These are phyloP conservation scores for Drosophila eugracilis DNA, from an alignment of 1,140 invertebrate species.

Conservation along the genomic window DNA sequence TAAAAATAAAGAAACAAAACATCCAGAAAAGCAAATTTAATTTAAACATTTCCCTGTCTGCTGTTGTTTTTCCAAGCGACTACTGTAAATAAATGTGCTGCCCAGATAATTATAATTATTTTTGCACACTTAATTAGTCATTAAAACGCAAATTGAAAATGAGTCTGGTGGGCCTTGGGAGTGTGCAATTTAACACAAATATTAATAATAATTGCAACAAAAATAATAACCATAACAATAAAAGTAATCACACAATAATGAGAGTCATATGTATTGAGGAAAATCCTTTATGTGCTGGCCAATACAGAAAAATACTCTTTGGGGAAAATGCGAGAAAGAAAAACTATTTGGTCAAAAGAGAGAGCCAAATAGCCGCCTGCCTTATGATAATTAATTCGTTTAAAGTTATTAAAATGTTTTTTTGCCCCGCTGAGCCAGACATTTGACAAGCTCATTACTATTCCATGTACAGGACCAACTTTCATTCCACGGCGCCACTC, in stretches of 20 bases:
- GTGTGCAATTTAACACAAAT: conserved; percentile 47
- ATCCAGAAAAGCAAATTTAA: conserved; percentile 19
- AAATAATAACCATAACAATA: conserved; percentile 71
- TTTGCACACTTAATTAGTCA: conserved; percentile 82
- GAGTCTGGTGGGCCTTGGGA: background rate
- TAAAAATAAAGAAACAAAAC: conserved; percentile 29
- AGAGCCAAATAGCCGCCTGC: conserved; percentile 19
- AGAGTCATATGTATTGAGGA: conserved; percentile 62
- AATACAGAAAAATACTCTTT: background rate
- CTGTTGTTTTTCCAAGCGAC: conserved; percentile 45
- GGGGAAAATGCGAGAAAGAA: background rate
- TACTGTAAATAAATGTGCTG: conserved; percentile 53
- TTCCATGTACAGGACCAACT: conserved; percentile 32
- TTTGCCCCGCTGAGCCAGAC: conserved; percentile 9
- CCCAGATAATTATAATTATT: conserved; percentile 80
- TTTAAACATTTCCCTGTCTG: conserved; percentile 19
- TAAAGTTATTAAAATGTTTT: conserved; percentile 33
- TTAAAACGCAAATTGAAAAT: conserved; percentile 80
- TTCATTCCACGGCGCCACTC: conserved; percentile 54
- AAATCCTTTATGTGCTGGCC: background rate
- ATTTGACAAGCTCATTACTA: conserved; percentile 54
- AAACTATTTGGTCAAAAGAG: background rate
- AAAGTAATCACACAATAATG: conserved; percentile 74
- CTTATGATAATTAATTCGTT: conserved; percentile 36
- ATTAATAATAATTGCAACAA: conserved; percentile 68